Conservation (phyloP, 2,113 vertebrate genomes). For the Oreotragus oreotragus region DNA sequence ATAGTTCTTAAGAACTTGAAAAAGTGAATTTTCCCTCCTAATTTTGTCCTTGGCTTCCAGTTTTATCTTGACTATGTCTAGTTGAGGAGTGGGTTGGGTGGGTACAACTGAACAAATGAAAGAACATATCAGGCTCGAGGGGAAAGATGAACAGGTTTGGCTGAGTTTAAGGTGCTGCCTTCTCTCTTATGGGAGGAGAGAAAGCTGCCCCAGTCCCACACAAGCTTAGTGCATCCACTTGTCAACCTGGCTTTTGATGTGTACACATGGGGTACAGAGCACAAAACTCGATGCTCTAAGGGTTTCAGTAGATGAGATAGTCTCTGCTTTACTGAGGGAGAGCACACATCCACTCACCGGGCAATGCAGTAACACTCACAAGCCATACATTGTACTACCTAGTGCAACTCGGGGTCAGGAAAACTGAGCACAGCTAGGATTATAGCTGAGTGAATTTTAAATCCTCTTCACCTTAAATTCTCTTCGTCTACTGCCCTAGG, state of each 20-base stretch:
- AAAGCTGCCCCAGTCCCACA: neutral
- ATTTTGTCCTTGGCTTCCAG: neutral
- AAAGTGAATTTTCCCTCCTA: neutral
- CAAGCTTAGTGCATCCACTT: neutral
- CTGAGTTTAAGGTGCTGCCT: neutral
- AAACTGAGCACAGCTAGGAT: neutral
- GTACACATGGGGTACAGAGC: neutral
- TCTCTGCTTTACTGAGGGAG: neutral
- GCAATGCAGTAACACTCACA: neutral
- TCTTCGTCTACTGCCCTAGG: neutral
- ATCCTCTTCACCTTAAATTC: neutral
- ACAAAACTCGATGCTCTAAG: neutral
- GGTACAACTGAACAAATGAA: neutral
- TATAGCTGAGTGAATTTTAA: neutral
- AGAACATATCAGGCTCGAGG: neutral
- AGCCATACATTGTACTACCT: neutral
- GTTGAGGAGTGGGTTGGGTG: neutral
- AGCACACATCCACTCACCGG: neutral
- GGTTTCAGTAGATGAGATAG: neutral
- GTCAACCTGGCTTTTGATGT: neutral
- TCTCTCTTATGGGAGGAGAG: neutral
- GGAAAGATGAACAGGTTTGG: neutral
- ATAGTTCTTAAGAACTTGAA: neutral
- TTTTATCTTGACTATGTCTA: neutral
- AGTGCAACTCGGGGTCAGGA: neutral